These are phyloP conservation scores for Eriocheir sinensis DNA, from an alignment of 1,140 invertebrate species.

Conservation along the genomic window DNA sequence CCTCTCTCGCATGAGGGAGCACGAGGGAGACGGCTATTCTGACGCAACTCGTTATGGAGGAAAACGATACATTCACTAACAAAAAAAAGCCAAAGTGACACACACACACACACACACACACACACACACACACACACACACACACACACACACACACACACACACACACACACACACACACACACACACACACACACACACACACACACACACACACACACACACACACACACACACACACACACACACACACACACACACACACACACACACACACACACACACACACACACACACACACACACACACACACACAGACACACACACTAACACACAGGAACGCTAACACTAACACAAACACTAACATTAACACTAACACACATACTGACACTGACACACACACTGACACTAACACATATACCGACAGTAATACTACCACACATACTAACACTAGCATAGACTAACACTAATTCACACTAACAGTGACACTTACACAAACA, in stretches of 20 bases:
- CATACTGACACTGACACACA: neutral
- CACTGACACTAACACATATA: neutral
- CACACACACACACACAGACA: constrained; percentile 44
- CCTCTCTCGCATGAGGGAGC: neutral
- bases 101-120: neutral
- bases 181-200: constrained; percentile 6
- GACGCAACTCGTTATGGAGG: neutral
- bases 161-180: constrained; percentile 6
- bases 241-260: constrained; percentile 42
- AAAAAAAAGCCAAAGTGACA: neutral
- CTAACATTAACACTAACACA: neutral
- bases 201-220: constrained; percentile 14
- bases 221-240: neutral
- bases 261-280: constrained; percentile 47
- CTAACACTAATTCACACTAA: neutral
- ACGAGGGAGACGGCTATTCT: neutral
- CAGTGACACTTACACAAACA: neutral
- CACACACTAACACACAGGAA: neutral
- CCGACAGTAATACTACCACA: neutral
- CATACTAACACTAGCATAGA: neutral
- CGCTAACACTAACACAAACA: neutral
- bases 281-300: constrained; percentile 42
- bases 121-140: constrained; percentile 14
- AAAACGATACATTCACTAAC: constrained; percentile 4
- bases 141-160: constrained; percentile 14